Evolutionary conservation across 2,888 invertebrate species (phyloP).

Genomic region (Drosophila mimica): DNA sequence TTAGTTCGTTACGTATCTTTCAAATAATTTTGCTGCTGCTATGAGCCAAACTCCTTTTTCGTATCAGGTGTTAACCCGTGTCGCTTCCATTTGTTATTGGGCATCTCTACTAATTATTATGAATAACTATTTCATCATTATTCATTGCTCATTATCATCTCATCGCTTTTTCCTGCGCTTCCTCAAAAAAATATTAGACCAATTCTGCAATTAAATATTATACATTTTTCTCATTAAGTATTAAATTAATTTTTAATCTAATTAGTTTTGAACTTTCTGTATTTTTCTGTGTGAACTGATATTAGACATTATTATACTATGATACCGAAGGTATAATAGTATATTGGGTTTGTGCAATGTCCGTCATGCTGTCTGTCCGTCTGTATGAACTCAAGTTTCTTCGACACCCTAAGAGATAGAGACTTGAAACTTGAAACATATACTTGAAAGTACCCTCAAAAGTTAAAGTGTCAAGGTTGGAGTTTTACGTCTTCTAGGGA

Average conservation of each 20-base stretch:
- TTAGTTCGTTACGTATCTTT: too few relatives aligned
- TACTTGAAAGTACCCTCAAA: too few relatives aligned
- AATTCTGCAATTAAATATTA: neutral
- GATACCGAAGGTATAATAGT: too few relatives aligned
- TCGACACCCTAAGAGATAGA: too few relatives aligned
- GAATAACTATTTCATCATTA: neutral
- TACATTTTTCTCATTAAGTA: neutral
- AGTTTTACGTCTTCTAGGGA: too few relatives aligned
- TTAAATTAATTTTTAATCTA: neutral
- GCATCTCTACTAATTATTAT: neutral
- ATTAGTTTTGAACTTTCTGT: neutral
- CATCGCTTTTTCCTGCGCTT: neutral
- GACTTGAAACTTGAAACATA: too few relatives aligned
- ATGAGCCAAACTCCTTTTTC: neutral
- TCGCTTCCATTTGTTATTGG: neutral
- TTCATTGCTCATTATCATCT: too few relatives aligned
- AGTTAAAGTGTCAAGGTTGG: too few relatives aligned
- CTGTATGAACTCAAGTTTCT: too few relatives aligned
- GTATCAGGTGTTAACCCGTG: neutral
- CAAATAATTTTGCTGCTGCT: too few relatives aligned
- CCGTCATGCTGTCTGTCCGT: too few relatives aligned
- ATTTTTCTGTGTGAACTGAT: accelerated
- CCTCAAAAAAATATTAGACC: neutral
- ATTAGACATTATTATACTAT: neutral
- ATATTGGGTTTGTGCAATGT: too few relatives aligned